Evolutionary conservation across 2,113 vertebrate genomes (phyloP).

Genomic region (Columbina picui): DNA sequence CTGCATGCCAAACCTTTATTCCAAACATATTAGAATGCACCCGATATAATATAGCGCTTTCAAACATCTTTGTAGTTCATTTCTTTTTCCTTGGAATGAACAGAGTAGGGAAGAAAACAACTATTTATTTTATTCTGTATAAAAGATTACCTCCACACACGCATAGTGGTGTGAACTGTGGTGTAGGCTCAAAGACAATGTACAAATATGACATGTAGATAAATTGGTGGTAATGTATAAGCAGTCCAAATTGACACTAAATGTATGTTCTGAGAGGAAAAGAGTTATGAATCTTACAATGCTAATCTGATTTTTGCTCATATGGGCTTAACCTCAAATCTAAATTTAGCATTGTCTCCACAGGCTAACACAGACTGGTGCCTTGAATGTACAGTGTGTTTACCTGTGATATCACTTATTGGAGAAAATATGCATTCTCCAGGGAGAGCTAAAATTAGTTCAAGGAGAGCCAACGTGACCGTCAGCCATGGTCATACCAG

Average conservation of each 20-base stretch:
- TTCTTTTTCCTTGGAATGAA: neutral
- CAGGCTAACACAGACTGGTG: neutral
- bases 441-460: neutral
- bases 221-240: neutral
- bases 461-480: neutral
- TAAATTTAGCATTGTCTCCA: neutral
- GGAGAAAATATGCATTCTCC: neutral
- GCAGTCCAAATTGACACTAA: neutral
- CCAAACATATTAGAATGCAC: neutral
- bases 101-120: neutral
- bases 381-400: neutral
- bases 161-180: neutral
- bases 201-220: neutral
- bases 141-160: neutral
- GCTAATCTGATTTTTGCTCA: neutral
- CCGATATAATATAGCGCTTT: neutral
- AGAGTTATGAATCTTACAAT: neutral
- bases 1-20: neutral
- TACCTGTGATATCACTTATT: fast-evolving
- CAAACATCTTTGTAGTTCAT: neutral
- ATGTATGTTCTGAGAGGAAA: neutral
- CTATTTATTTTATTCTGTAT: neutral
- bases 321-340: neutral
- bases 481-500: neutral
- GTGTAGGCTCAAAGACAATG: neutral